A percentile compares a stretch with the other conserved stretches of the same genome.
Evolutionary conservation across 2,888 invertebrate genomes (phyloP).

Genomic region (Leucoptera coffeella): DNA sequence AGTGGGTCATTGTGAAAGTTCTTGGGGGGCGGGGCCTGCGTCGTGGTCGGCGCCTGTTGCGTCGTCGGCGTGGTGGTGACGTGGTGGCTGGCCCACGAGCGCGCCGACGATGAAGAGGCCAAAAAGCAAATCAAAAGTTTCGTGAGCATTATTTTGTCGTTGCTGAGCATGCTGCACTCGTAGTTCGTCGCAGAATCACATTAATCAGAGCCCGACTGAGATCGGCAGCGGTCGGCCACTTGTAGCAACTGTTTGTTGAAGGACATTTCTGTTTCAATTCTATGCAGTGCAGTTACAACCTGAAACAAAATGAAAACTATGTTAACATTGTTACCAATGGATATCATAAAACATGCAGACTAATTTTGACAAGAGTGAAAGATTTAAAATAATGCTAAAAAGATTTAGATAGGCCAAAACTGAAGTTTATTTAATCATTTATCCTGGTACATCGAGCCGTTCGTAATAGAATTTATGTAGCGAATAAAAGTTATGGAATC

Average conservation of each 20-base stretch:
- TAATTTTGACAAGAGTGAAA: too few relatives aligned
- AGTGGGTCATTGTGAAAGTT: slow-evolving; percentile 63
- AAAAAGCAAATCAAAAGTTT: slow-evolving; percentile 31
- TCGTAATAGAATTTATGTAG: too few relatives aligned
- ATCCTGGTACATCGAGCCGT: too few relatives aligned
- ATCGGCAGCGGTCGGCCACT: slow-evolving; percentile 36
- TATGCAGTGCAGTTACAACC: too few relatives aligned
- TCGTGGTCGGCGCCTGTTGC: slow-evolving; percentile 41
- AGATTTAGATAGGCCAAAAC: too few relatives aligned
- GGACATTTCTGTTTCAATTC: slow-evolving; percentile 30
- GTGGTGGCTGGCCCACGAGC: slow-evolving; percentile 49
- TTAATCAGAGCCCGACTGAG: slow-evolving; percentile 19
- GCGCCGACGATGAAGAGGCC: slow-evolving; percentile 21
- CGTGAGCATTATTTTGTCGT: slow-evolving; percentile 34
- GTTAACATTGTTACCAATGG: slow-evolving; percentile 4
- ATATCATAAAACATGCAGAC: too few relatives aligned
- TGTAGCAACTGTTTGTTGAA: slow-evolving; percentile 35
- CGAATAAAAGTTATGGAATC: too few relatives aligned
- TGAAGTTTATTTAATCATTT: too few relatives aligned
- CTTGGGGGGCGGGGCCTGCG: slow-evolving; percentile 22
- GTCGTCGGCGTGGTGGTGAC: slow-evolving; percentile 46
- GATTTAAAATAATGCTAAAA: too few relatives aligned
- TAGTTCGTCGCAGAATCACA: slow-evolving; percentile 7
- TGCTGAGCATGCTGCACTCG: slow-evolving; percentile 22
- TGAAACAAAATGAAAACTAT: slow-evolving; percentile 15